Conservation (phyloP, 2,113 vertebrate species). For the Engystomops pustulosus region DNA sequence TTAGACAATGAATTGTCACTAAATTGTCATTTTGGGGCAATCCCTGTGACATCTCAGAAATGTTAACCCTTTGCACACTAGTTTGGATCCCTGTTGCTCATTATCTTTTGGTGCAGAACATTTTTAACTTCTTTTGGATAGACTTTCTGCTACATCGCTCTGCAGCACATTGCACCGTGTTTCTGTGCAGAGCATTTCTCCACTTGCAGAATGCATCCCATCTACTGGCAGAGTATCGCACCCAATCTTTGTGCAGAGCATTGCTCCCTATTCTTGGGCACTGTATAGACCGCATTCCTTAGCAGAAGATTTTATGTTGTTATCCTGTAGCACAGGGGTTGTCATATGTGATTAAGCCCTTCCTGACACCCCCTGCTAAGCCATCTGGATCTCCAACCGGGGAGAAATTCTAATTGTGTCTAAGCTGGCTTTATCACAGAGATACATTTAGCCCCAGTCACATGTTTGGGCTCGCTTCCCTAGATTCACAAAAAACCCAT, state of each 20-base stretch:
- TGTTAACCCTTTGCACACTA: too few species aligned
- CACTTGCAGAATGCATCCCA: not conserved
- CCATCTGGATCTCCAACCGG: conserved; percentile 48
- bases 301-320: not conserved
- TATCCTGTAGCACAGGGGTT: not conserved
- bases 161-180: not conserved
- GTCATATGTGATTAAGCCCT: conserved; percentile 38
- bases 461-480: conserved; percentile 50
- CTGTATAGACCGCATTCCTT: not conserved
- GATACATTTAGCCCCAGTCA: conserved; percentile 49
- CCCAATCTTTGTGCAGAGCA: not conserved
- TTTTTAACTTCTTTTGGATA: not conserved
- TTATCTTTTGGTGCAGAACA: not conserved
- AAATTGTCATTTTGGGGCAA: too few species aligned
- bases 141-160: not conserved
- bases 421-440: conserved; percentile 44
- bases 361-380: conserved; percentile 39
- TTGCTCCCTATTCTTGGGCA: not conserved
- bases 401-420: conserved; percentile 43
- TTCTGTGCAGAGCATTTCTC: not conserved
- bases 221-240: not conserved
- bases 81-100: too few species aligned
- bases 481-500: conserved; percentile 32
- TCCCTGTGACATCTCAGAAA: too few species aligned
- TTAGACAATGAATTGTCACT: too few species aligned